Evolutionary conservation across 2,797 vertebrate species (phyloP), one percentile per base, ranked within the genome.

Genomic region (Fringilla coelebs): DNA sequence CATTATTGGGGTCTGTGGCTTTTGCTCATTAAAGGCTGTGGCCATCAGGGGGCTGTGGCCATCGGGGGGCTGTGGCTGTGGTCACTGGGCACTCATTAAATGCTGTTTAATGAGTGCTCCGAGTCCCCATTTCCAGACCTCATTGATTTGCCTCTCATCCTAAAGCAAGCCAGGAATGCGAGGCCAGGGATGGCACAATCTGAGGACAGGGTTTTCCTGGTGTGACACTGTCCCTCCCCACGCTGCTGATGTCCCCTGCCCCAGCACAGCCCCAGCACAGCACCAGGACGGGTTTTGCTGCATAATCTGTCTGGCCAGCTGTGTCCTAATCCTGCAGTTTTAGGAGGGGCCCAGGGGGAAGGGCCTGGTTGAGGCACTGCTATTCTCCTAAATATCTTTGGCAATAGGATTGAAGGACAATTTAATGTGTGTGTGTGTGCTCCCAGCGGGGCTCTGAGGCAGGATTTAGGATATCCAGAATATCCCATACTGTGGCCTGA

Each of bases 271-370:
- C 43, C 78, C 21, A 76, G n/a, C 63, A 16, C 31, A 46, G 41
- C 78, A 8, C 8, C 26, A 25, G 49, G 71, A 41, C 0, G 0
- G 85, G 52, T 76, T 94, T 87, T 79, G 81, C 94, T 76, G 67
- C 67, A 82, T 95, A 82, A 96, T 96, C 95, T 76, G 83, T 86
- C 54, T 88, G 88, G 67, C 83, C 90, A 95, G 93, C 93, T 94
- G 83, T 46, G 67, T 70, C 51, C 55, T 91, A 87, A 94, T 94
- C 83, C 88, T 52, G 31, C 28, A 4, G 31, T 25, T 66, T 81
- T 2, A 2, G n/a, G 77, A 55, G 72, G 73, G 63, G 61, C 15
- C 26, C 32, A n/a, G 31, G 52, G 40, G 91, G 73, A 49, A 49
- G 62, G 84, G 72, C 26, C 49, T 43, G 36, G 87, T 54, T 61